Evolutionary conservation across 1,140 invertebrate species (phyloP), one percentile per base, ranked within the genome.

Genomic region (Globodera rostochiensis): DNA sequence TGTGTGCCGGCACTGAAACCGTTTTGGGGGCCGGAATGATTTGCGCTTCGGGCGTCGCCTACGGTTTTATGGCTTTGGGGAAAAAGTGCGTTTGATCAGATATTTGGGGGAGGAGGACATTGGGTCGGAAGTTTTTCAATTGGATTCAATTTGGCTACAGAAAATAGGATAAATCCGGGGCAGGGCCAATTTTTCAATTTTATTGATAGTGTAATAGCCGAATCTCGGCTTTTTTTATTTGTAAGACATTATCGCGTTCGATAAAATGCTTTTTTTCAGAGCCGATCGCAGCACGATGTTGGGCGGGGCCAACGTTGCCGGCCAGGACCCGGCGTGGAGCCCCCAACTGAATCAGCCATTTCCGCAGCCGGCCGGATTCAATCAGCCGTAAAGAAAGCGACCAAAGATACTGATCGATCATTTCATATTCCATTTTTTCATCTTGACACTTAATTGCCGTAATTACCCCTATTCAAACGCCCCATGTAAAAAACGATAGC

Each of bases 61-160:
- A 98, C 91, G 95, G 95, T 86, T 93, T 97, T 92, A 96, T 97
- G 94, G 93, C 95, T 49, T 91, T 98, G 19, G 92, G 91, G 15
- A 91, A 90, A 88, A 92, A 92, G 91, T 92, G 86, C 66, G 75
- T 60, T 73, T 46, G 73, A 70, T 71, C 76, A 80, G 19, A 73
- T n/a, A 36, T n/a, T n/a, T 74, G n/a, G 45, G 21, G 2, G 45
- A 3, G 70, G 2, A 1, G 19, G 36, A 25, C 25, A 25, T 25
- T 36, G 45, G 73, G 21, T n/a, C 73, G n/a, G 21, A 74, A 74
- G 21, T 21, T n/a, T 74, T n/a, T n/a, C 19, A 77, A 77, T 36
- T 36, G 25, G 1, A 25, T 25, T 25, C 25, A 25, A 25, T 25
- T 25, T 25, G 36, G 36, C 36, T 1, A 1, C 2, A 36, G 36